Conservation (phyloP, 2,113 vertebrate genomes). For the Takifugu flavidus region DNA sequence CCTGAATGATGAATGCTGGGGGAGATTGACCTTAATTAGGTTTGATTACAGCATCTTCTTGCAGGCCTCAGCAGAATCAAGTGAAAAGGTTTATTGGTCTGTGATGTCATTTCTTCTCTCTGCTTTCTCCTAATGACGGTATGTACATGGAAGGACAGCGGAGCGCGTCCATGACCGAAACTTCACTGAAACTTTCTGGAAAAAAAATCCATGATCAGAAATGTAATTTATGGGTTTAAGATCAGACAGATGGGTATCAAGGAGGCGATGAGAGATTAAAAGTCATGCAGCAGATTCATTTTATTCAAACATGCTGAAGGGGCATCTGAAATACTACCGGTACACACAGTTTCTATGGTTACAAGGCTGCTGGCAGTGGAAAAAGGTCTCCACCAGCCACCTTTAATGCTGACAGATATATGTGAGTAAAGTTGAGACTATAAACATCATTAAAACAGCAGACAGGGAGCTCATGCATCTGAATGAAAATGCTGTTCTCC, state of each 20-base stretch:
- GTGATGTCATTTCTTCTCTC: constrained; percentile 56
- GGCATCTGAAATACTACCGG: no score
- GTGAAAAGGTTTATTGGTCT: constrained; percentile 69
- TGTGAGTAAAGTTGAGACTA: constrained; percentile 18
- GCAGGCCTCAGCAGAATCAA: constrained; percentile 43
- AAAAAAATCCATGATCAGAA: constrained; percentile 1
- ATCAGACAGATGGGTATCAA: neutral
- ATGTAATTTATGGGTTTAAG: neutral
- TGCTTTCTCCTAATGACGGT: constrained; percentile 48
- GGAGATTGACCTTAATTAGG: constrained; percentile 63
- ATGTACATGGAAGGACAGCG: constrained; percentile 14
- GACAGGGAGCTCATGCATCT: constrained; percentile 7
- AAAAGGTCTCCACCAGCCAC: constrained; percentile 6
- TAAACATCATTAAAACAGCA: constrained; percentile 8
- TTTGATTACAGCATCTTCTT: constrained; percentile 58
- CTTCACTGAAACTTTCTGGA: constrained; percentile 4
- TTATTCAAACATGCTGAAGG: no score
- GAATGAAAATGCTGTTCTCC: constrained; percentile 14
- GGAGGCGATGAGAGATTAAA: neutral
- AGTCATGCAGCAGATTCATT: no score
- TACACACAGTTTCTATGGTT: constrained; percentile 50
- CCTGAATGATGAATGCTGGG: constrained; percentile 29
- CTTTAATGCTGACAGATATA: constrained; percentile 9
- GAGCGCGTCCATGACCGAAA: constrained; percentile 14
- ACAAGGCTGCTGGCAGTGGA: constrained; percentile 18